phyloP scores from a whole-genome alignment of 2,113 vertebrate genomes.

The Sinocyclocheilus grahami region DNA sequence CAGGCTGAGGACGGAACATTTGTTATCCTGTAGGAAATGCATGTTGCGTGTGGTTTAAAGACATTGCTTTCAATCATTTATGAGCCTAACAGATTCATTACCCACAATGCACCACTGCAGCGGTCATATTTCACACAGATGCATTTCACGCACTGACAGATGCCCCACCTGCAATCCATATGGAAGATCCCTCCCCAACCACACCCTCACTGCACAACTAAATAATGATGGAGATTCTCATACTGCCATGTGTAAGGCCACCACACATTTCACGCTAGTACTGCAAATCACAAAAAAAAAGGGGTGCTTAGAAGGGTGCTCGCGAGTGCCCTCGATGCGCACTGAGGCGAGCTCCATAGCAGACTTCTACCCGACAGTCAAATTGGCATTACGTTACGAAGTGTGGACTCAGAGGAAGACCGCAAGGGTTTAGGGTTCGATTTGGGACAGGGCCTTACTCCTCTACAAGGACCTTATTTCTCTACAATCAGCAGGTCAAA shows the following conservation, averaged over 20 bases:
- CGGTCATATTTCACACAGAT: conserved; percentile 17
- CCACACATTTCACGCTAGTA: neutral
- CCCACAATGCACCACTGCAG: conserved; percentile 29
- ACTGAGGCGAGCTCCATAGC: too few relatives aligned
- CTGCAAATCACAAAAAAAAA: neutral
- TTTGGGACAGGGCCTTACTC: neutral
- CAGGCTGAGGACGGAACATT: neutral
- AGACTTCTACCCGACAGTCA: too few relatives aligned
- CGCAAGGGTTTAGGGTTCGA: too few relatives aligned
- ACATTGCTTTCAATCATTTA: neutral
- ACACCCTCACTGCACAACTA: neutral
- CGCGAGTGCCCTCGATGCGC: too few relatives aligned
- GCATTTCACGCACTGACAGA: conserved; percentile 12
- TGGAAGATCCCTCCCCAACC: neutral
- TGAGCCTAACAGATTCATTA: conserved; percentile 4
- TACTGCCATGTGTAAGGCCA: neutral
- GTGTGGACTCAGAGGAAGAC: too few relatives aligned
- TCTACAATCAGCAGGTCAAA: neutral
- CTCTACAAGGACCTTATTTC: neutral
- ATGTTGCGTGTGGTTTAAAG: conserved; percentile 5
- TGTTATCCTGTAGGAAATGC: neutral
- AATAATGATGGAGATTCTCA: neutral
- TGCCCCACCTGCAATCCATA: conserved; percentile 1
- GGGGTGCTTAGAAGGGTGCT: too few relatives aligned
- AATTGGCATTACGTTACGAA: too few relatives aligned